Base-by-base conservation (phyloP, 2,797 vertebrate genomes). In the Anas acuta region DNA sequence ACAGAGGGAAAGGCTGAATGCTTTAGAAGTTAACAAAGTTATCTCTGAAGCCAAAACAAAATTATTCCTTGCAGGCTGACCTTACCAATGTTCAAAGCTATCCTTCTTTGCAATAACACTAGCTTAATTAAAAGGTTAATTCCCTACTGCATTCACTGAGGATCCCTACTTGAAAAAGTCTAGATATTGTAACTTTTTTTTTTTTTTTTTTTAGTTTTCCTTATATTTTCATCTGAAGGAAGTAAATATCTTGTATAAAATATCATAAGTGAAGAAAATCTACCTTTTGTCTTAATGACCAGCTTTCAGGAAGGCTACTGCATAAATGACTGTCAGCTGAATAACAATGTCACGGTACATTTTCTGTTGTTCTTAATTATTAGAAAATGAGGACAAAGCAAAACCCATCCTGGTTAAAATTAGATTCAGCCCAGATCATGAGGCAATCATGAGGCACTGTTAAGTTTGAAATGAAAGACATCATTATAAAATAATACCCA, bases 291-390 rank as follows among this genome's bases (percentile, higher is more conserved):
- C 70, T 94, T 67, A 76, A 87, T 0, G 4, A 8, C 19, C 26
- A 39, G 22, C 25, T 88, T 86, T 90, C 60, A 84, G 91, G 93
- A 96, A 89, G 93, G 76, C 93, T 94, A 25, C 51, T 53, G 61
- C 62, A 90, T 88, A 97, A 96, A 92, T 96, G 96, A 95, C 96
- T 97, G 96, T 65, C 86, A 93, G 74, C 26, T 66, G 58, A 90
- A 87, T 90, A 93, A 95, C 91, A 89, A 79, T 95, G 95, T 96
- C 95, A 80, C 69, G 80, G 91, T 97, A 94, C 90, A 84, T 96
- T 97, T 97, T 97, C 96, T 97, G 95, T 97, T 97, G 97, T 96
- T 98, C 97, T 96, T 97, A 97, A 98, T 98, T 98, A 97, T 94
- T 95, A 85, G 95, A 97, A 97, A 98, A 98, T 96, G 96, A 97